phyloP scores from a whole-genome alignment of 2,113 vertebrate genomes.

The Nipponia nippon region DNA sequence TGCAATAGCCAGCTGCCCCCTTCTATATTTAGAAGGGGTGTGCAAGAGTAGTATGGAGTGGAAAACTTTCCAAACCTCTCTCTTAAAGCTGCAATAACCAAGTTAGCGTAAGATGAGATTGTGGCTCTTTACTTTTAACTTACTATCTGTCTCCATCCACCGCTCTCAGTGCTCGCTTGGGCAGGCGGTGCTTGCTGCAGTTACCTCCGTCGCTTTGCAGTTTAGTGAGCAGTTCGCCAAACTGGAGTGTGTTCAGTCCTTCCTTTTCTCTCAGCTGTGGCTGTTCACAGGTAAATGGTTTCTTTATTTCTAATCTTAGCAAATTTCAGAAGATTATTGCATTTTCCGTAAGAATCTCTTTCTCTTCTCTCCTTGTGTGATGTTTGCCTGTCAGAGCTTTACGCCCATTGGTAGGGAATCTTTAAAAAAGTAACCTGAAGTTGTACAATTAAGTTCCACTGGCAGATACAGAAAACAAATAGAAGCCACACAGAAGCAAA shows the following conservation, averaged over 20 bases:
- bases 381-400: background rate
- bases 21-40: conserved; percentile 71
- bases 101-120: conserved; percentile 38
- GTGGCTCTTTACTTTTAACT: background rate
- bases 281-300: conserved; percentile 22
- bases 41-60: conserved; percentile 61
- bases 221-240: background rate
- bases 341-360: background rate
- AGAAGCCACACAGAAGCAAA: background rate
- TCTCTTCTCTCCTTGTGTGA: accelerated
- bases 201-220: background rate
- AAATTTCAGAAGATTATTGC: background rate
- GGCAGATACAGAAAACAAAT: background rate
- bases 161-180: background rate
- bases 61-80: conserved; percentile 68
- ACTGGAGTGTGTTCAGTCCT: background rate
- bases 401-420: background rate
- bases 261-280: background rate
- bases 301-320: background rate
- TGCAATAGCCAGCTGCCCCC: conserved; percentile 66
- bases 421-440: background rate
- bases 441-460: background rate
- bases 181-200: background rate
- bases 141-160: background rate
- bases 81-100: conserved; percentile 24